Evolutionary conservation across 2,888 invertebrate species (phyloP).

Genomic region (Bugula neritina): DNA sequence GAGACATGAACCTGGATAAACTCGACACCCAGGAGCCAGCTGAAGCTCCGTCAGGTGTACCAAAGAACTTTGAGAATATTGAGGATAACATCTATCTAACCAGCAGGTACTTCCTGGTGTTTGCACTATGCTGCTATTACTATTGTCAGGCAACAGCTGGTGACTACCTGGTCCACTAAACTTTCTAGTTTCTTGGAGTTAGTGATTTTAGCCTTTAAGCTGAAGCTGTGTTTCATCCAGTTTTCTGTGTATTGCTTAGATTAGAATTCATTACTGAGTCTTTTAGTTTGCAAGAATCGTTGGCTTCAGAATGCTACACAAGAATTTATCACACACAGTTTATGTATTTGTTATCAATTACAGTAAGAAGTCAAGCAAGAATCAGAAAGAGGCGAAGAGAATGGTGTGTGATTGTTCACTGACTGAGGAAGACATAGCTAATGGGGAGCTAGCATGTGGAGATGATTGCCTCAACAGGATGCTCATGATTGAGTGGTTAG

Average conservation of each 20-base stretch:
- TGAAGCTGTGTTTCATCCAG: too few species aligned
- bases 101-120: slow-evolving; percentile 60
- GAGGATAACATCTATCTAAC: slow-evolving; percentile 79
- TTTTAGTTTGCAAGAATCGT: too few species aligned
- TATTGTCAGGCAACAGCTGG: neutral
- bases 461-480: slow-evolving; percentile 93
- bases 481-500: slow-evolving; percentile 95
- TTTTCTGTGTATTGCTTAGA: too few species aligned
- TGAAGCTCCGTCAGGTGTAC: slow-evolving; percentile 57
- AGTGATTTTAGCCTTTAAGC: too few species aligned
- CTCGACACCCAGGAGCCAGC: neutral
- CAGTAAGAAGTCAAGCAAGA: slow-evolving; percentile 57
- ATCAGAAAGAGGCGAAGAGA: slow-evolving; percentile 81
- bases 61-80: slow-evolving; percentile 73
- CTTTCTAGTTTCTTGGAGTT: too few species aligned
- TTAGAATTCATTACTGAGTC: too few species aligned
- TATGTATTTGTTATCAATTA: too few species aligned
- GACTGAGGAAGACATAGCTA: slow-evolving; percentile 76
- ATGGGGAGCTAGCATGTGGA: slow-evolving; percentile 82
- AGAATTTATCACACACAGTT: too few species aligned
- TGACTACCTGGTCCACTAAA: neutral
- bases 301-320: too few species aligned
- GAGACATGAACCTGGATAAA: too few species aligned
- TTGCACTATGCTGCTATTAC: neutral
- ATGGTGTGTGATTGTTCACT: slow-evolving; percentile 94